A percentile compares a stretch with the other conserved stretches of the same genome.
These are phyloP conservation scores for Suncus etruscus DNA, from an alignment of 2,113 vertebrate genomes.

Conservation along the genomic window DNA sequence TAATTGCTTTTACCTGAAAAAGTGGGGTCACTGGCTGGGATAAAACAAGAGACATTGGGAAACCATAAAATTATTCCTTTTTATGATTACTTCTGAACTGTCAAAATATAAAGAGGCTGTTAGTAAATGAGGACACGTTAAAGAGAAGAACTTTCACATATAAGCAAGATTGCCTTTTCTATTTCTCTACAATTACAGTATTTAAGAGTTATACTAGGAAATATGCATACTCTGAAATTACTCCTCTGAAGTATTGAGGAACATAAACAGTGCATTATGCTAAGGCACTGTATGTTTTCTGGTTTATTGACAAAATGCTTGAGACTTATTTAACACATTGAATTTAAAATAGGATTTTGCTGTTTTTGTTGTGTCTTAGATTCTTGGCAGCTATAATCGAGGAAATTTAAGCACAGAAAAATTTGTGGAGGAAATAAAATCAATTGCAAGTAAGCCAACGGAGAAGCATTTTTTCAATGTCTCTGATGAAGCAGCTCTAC, in stretches of 20 bases:
- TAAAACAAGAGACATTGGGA: slow-evolving; percentile 15
- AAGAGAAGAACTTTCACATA: not conserved
- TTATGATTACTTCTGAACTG: not conserved
- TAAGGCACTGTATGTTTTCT: not conserved
- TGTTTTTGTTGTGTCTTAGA: slow-evolving; percentile 85
- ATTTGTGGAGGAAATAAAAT: slow-evolving; percentile 95
- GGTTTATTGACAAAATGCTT: slow-evolving; percentile 36
- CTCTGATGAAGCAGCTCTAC: slow-evolving; percentile 94
- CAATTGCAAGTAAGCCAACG: slow-evolving; percentile 92
- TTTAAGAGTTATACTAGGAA: not conserved
- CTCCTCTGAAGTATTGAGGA: not conserved
- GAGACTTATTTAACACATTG: slow-evolving; percentile 25
- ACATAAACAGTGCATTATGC: not conserved
- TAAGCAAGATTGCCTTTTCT: not conserved
- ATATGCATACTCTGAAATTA: not conserved
- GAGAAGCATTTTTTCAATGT: slow-evolving; percentile 99
- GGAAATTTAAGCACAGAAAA: slow-evolving; percentile 93
- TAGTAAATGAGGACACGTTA: not conserved
- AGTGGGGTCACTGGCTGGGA: not conserved
- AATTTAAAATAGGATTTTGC: slow-evolving; percentile 61
- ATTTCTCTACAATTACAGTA: not conserved
- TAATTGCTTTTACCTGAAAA: not conserved
- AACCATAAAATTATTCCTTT: not conserved
- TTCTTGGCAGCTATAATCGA: slow-evolving; percentile 96
- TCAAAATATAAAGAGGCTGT: not conserved